These are phyloP conservation scores for Fissipunctia ypsillon DNA, from an alignment of 2,888 invertebrate species.

Conservation along the genomic window DNA sequence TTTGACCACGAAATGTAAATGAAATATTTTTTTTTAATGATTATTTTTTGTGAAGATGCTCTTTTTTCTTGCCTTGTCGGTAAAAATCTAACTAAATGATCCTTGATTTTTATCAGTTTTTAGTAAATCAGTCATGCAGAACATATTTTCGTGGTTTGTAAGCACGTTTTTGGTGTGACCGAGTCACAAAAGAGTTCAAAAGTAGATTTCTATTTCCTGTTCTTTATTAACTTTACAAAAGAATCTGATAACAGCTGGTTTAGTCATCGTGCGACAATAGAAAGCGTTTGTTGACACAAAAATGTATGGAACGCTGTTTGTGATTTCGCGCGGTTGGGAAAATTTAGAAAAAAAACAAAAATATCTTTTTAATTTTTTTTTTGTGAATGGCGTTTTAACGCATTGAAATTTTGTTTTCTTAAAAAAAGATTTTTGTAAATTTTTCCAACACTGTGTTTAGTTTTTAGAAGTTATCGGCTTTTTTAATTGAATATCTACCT, in stretches of 20 bases:
- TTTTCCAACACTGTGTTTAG: conserved; percentile 64
- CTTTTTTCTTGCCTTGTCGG: conserved; percentile 41
- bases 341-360: conserved; percentile 32
- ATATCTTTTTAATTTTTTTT: neutral
- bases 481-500: conserved; percentile 88
- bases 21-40: conserved; percentile 10
- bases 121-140: conserved; percentile 52
- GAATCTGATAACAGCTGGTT: conserved; percentile 57
- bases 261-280: conserved; percentile 57
- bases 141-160: conserved; percentile 54
- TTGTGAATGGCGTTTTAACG: neutral
- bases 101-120: conserved; percentile 48
- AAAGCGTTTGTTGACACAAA: conserved; percentile 55
- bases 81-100: conserved; percentile 25
- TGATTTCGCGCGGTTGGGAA: conserved; percentile 42
- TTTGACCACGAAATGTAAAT: conserved; percentile 46
- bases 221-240: conserved; percentile 70
- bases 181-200: conserved; percentile 67
- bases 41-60: conserved; percentile 10
- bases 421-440: conserved; percentile 31
- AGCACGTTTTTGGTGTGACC: conserved; percentile 49
- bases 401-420: neutral
- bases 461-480: conserved; percentile 86
- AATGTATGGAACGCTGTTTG: conserved; percentile 48
- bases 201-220: conserved; percentile 82